phyloP scores from a whole-genome alignment of 2,113 vertebrate genomes.

The Tyto alba region DNA sequence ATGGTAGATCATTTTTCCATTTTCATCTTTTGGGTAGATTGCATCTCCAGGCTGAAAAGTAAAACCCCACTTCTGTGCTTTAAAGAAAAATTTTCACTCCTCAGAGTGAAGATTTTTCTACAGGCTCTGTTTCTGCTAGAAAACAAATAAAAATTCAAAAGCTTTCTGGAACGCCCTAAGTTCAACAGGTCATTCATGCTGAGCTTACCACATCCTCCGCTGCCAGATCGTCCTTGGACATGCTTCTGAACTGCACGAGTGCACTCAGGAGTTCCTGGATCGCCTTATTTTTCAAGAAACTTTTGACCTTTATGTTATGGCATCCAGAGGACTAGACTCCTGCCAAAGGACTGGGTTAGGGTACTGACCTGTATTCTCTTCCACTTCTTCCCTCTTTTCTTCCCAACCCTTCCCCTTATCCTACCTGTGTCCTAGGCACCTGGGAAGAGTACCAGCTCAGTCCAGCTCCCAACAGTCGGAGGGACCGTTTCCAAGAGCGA shows the following conservation, averaged over 20 bases:
- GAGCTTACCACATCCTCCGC: constrained; percentile 9
- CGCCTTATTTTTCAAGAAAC: neutral
- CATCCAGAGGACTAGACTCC: neutral
- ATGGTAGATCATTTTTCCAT: constrained; percentile 83
- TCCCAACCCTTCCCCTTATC: neutral
- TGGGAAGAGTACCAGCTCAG: neutral
- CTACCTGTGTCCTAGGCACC: neutral
- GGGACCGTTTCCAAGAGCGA: neutral
- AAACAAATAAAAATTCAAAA: neutral
- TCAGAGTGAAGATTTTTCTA: neutral
- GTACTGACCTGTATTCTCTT: neutral
- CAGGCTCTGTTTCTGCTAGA: neutral
- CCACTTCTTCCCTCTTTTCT: neutral
- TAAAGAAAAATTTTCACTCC: neutral
- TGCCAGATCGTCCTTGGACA: neutral
- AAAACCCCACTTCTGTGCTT: neutral
- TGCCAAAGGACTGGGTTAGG: neutral
- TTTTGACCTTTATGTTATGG: neutral
- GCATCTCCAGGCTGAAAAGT: constrained; percentile 82
- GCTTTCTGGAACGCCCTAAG: neutral
- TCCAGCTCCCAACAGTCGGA: neutral
- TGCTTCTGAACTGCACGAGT: neutral
- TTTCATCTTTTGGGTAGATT: constrained; percentile 80
- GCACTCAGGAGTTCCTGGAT: neutral
- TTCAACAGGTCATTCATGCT: neutral